Conservation (phyloP, 2,888 invertebrate species). For the Morpho achilles region DNA sequence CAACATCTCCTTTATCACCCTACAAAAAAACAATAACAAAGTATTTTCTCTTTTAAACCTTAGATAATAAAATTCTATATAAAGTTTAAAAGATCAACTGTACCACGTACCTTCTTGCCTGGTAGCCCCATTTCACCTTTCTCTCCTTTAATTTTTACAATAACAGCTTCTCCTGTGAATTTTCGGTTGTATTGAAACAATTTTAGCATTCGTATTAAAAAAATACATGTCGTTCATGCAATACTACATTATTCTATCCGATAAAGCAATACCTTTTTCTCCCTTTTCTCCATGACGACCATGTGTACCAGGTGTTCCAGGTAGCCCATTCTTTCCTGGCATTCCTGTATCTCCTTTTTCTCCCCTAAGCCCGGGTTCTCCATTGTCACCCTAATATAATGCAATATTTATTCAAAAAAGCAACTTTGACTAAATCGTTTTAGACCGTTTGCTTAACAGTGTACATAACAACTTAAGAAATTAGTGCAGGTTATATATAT, state of each 20-base stretch:
- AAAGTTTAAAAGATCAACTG: not conserved
- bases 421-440: too few species aligned
- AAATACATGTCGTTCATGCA: too few species aligned
- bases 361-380: slow-evolving; percentile 40
- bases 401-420: too few species aligned
- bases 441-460: too few species aligned
- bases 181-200: slow-evolving; percentile 13
- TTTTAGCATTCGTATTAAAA: too few species aligned
- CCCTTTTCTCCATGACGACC: slow-evolving; percentile 86
- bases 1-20: slow-evolving; percentile 86
- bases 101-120: slow-evolving; percentile 44
- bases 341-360: slow-evolving; percentile 54
- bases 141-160: slow-evolving; percentile 47
- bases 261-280: slow-evolving; percentile 69
- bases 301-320: slow-evolving; percentile 83
- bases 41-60: too few species aligned
- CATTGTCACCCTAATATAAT: slow-evolving; percentile 22
- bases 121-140: slow-evolving; percentile 47
- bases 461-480: too few species aligned
- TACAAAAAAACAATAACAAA: slow-evolving; percentile 29
- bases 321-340: slow-evolving; percentile 72
- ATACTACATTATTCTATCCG: too few species aligned
- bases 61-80: too few species aligned
- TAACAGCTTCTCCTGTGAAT: slow-evolving; percentile 45
- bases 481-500: too few species aligned